Conservation (phyloP, 2,888 invertebrate species). For the Alentia gelatinosa region DNA sequence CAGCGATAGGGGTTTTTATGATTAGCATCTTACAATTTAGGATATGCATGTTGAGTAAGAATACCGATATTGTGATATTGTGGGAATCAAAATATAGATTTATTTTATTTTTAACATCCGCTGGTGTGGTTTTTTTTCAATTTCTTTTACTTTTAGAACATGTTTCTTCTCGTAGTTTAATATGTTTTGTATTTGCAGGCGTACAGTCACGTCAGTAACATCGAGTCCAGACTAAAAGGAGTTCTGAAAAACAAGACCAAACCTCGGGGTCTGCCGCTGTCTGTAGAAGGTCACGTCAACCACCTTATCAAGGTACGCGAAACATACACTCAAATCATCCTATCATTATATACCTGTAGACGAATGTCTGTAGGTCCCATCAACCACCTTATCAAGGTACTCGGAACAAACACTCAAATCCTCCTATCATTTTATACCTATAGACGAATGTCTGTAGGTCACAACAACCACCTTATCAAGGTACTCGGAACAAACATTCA, state of each 20-base stretch:
- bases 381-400: not conserved
- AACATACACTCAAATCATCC: not conserved
- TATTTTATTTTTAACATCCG: no score
- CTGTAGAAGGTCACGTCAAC: conserved; percentile 96
- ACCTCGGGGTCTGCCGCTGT: conserved; percentile 85
- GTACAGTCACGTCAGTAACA: conserved; percentile 89
- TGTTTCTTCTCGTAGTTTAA: no score
- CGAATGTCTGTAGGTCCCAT: not conserved
- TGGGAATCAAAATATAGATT: no score
- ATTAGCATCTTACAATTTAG: no score
- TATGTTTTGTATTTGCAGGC: no score
- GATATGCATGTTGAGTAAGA: no score
- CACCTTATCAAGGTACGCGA: conserved; percentile 87
- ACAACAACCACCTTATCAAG: not conserved
- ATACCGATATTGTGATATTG: no score
- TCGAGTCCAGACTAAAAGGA: conserved; percentile 89
- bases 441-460: not conserved
- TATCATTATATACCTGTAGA: not conserved
- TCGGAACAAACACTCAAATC: no score
- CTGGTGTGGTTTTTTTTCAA: no score
- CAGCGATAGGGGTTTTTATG: no score
- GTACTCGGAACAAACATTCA: not conserved
- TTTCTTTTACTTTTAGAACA: no score
- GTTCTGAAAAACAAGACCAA: conserved; percentile 83
- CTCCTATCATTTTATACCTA: not conserved